These are phyloP conservation scores for Toxonevra muliebris DNA, from an alignment of 2,888 invertebrate genomes.

Conservation along the genomic window DNA sequence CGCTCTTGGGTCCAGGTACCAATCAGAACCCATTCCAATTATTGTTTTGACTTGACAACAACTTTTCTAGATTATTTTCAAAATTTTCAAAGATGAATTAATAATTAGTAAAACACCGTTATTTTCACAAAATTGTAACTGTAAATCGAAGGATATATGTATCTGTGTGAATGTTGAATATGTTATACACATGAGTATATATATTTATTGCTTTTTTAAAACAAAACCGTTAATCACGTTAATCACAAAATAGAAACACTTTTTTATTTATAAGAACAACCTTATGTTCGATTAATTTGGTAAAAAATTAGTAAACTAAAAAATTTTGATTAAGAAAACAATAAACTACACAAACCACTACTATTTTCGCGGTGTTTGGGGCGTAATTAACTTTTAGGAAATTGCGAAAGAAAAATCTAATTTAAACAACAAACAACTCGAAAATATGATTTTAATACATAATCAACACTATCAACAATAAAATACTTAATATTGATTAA, in stretches of 20 bases:
- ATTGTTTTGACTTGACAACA: too few species aligned
- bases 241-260: conserved; percentile 39
- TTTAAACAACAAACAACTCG: conserved; percentile 17
- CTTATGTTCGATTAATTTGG: conserved; percentile 30
- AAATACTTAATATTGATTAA: conserved; percentile 38
- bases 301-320: conserved; percentile 28
- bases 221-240: conserved; percentile 39
- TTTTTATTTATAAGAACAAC: conserved; percentile 37
- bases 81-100: too few species aligned
- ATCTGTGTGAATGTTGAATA: too few species aligned
- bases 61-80: too few species aligned
- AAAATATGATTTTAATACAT: conserved; percentile 18
- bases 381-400: conserved; percentile 9
- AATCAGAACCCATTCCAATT: too few species aligned
- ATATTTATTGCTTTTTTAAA: conserved; percentile 62
- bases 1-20: too few species aligned
- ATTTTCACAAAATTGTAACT: too few species aligned
- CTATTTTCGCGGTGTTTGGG: background rate
- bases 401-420: conserved; percentile 11
- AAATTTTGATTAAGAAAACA: conserved; percentile 11
- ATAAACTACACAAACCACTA: background rate
- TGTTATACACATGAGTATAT: conserved; percentile 3
- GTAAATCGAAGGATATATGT: too few species aligned
- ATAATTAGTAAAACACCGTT: too few species aligned
- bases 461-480: conserved; percentile 39